Evolutionary conservation across 2,888 invertebrate genomes (phyloP), one percentile per base, ranked within the genome.

Genomic region (Pristionchus maxplancki): DNA sequence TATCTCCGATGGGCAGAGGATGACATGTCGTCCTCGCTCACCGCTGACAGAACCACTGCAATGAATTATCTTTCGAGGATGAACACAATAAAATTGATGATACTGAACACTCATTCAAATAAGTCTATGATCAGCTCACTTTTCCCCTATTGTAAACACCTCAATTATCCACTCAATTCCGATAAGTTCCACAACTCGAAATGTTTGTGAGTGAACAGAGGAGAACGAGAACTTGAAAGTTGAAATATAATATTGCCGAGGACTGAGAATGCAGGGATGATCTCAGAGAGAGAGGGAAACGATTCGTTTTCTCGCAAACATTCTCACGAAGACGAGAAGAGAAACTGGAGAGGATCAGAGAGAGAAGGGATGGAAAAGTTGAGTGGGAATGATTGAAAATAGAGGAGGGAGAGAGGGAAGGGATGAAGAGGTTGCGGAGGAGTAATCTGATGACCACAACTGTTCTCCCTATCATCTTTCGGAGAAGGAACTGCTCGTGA

Each of bases 1-100:
- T 62, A 64, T 40, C 28, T 64, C 28, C 85, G 31, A n/a, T 34
- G 37, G 50, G 17, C 34, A 11, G 50, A 53, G 11, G 82, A 83
- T 31, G 82, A 83, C 85, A 85, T 85, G 28, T 85, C 85, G 85
- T 85, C 85, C 64, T 85, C 85, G 31, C 44, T 85, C 85, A 85
- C 85, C 1, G 85, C 85, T 31, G 44, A 48, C n/a, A 85, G 44
- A n/a, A 85, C 62, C 34, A 58, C 85, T 85, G 62, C 24, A 85
- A 64, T 17, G 44, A 34, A 82, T 81, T 15, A 44, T 50, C n/a
- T 24, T 28, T 31, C 3, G 1, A 50, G 15, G 50, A 81, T 81
- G 1, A 81, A 78, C 15, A 28, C 44, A 40, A 78, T 11, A 44
- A 44, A 28, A 44, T 24, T 44, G 15, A 34, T 13, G 28, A 28